Conservation (phyloP, 2,888 invertebrate species). For the Erebia ligea region DNA sequence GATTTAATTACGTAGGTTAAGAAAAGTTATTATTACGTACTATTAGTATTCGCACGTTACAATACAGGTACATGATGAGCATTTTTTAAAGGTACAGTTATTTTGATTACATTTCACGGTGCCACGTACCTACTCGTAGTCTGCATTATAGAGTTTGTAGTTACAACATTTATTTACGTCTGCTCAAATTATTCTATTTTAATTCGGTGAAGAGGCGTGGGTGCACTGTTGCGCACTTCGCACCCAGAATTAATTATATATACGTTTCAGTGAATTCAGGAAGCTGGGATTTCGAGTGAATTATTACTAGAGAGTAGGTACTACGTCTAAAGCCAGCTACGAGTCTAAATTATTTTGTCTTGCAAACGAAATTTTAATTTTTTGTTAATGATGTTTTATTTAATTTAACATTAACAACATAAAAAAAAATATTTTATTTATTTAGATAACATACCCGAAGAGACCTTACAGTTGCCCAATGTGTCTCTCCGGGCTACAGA, state of each 20-base stretch:
- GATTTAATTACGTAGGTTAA: too few relatives aligned
- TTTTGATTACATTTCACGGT: neutral
- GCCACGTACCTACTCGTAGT: too few relatives aligned
- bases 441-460: too few relatives aligned
- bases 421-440: too few relatives aligned
- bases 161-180: constrained; percentile 5
- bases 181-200: constrained; percentile 4
- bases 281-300: constrained; percentile 7
- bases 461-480: too few relatives aligned
- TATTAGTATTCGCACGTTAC: too few relatives aligned
- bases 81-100: neutral
- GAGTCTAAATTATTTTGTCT: neutral
- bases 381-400: too few relatives aligned
- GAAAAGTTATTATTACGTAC: too few relatives aligned
- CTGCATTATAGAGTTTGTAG: neutral
- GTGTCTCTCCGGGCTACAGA: too few relatives aligned
- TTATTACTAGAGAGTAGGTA: neutral
- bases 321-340: neutral
- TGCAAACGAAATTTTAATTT: too few relatives aligned
- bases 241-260: constrained; percentile 1
- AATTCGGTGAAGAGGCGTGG: neutral
- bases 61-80: neutral
- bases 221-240: constrained; percentile 1
- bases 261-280: neutral
- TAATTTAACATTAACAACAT: too few relatives aligned